Evolutionary conservation across 2,888 invertebrate species (phyloP).

Genomic region (Rhorus exstirpatorius): DNA sequence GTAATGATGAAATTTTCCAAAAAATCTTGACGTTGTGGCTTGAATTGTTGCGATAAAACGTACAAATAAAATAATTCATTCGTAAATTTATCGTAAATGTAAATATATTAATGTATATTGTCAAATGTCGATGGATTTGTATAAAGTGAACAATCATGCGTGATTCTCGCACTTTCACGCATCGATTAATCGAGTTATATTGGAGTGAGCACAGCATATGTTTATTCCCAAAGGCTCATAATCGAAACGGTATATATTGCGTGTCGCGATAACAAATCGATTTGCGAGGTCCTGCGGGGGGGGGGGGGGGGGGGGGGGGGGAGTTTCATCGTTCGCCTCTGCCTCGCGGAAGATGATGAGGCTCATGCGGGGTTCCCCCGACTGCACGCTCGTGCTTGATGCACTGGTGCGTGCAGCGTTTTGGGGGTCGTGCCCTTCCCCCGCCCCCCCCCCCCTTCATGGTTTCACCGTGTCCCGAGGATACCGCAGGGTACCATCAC

Average conservation of each 20-base stretch:
- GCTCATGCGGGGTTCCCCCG: conserved; percentile 26
- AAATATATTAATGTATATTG: background rate
- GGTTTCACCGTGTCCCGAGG: conserved; percentile 70
- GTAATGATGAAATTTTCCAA: no score
- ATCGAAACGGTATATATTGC: conserved; percentile 67
- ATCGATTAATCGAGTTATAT: conserved; percentile 40
- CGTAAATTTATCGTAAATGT: no score
- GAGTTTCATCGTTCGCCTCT: conserved; percentile 34
- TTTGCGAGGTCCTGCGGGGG: conserved; percentile 67
- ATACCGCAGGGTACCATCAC: conserved; percentile 81
- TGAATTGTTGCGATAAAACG: no score
- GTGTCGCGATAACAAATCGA: conserved; percentile 79
- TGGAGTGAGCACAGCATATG: conserved; percentile 24
- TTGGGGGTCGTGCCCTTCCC: conserved; percentile 70
- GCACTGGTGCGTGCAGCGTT: conserved; percentile 79
- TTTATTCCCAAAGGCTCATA: conserved; percentile 67
- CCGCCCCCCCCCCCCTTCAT: conserved; percentile 60
- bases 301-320: conserved; percentile 14
- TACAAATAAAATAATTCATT: background rate
- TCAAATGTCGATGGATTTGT: background rate
- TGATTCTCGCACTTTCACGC: conserved; percentile 45
- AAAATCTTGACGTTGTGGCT: no score
- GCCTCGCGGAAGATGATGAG: conserved; percentile 70
- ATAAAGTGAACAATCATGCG: conserved; percentile 41
- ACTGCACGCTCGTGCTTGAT: conserved; percentile 51